Percentiles rank a stretch among this genome's conserved stretches.
phyloP scores from a whole-genome alignment of 1,140 invertebrate genomes.

The Neodiprion pinetum region DNA sequence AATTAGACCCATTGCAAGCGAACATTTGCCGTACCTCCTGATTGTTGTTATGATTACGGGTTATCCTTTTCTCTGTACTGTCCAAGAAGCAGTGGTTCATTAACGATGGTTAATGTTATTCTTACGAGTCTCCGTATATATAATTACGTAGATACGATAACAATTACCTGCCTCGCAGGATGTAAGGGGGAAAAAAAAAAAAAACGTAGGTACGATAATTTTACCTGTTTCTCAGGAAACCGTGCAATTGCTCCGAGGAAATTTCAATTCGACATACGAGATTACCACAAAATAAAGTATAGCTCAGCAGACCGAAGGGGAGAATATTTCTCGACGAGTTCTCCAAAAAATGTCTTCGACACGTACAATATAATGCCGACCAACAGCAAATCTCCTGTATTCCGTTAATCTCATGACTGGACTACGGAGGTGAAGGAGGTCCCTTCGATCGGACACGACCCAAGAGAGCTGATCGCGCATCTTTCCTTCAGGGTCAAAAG shows the following conservation, averaged over 20 bases:
- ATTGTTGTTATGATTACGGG: background rate
- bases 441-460: background rate
- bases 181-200: too few relatives aligned
- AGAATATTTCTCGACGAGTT: background rate
- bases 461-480: background rate
- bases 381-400: background rate
- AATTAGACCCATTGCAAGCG: too few relatives aligned
- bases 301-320: too few relatives aligned
- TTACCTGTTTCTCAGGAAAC: too few relatives aligned
- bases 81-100: background rate
- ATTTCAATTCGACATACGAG: too few relatives aligned
- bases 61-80: background rate
- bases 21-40: background rate
- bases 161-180: too few relatives aligned
- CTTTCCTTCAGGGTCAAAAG: background rate
- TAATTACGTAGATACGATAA: too few relatives aligned
- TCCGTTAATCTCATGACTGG: background rate
- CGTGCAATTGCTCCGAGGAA: too few relatives aligned
- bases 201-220: too few relatives aligned
- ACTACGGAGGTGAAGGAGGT: slow-evolving; percentile 4
- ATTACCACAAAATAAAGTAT: too few relatives aligned
- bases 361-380: background rate
- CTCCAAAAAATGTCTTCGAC: background rate
- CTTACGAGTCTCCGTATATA: too few relatives aligned
- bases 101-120: too few relatives aligned